phyloP scores from a whole-genome alignment of 2,888 invertebrate species.

The Empis livida region DNA sequence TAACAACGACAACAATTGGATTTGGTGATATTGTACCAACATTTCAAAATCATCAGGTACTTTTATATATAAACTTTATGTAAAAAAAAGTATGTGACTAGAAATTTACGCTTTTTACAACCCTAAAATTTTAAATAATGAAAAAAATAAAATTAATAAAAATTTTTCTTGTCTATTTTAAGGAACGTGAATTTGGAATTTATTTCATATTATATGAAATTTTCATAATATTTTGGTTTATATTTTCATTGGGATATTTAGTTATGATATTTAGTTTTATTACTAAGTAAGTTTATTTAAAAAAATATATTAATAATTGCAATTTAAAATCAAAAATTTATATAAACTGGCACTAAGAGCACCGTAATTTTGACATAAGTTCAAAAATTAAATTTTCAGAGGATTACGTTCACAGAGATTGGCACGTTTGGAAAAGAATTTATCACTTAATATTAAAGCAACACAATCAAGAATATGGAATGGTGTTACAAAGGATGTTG shows the following conservation, averaged over 20 bases:
- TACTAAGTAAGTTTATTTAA: conserved; percentile 38
- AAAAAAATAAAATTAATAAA: background rate
- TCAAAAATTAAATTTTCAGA: conserved; percentile 21
- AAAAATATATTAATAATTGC: background rate
- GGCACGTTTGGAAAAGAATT: conserved; percentile 58
- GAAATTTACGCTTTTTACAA: too few relatives aligned
- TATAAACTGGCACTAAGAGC: too few relatives aligned
- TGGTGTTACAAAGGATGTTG: conserved; percentile 61
- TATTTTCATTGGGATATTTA: conserved; percentile 81
- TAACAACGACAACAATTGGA: conserved; percentile 77
- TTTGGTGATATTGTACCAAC: conserved; percentile 84
- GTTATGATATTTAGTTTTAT: conserved; percentile 83
- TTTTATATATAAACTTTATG: too few relatives aligned
- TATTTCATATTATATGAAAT: conserved; percentile 63
- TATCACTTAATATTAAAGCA: conserved; percentile 61
- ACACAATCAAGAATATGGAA: conserved; percentile 67
- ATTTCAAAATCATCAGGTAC: conserved; percentile 32
- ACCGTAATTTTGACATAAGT: conserved; percentile 14
- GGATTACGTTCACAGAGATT: conserved; percentile 54
- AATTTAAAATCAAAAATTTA: background rate
- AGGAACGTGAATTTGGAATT: conserved; percentile 39
- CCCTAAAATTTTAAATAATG: too few relatives aligned
- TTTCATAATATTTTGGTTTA: conserved; percentile 76
- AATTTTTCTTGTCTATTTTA: conserved; percentile 1
- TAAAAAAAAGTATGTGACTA: too few relatives aligned